phyloP scores from a whole-genome alignment of 2,113 vertebrate species.

The Saccopteryx bilineata region DNA sequence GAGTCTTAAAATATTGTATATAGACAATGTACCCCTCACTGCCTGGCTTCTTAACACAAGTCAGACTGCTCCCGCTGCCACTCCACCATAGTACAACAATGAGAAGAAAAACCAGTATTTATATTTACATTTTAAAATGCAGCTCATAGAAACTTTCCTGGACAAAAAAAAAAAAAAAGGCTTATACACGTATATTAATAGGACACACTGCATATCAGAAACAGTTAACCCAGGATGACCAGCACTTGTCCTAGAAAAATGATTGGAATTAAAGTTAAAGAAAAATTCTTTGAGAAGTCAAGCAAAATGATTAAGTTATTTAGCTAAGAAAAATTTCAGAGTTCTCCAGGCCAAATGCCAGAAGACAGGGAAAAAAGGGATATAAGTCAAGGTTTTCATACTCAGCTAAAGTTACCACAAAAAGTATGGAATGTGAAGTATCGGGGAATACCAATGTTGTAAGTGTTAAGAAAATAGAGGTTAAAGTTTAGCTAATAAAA shows the following conservation, averaged over 20 bases:
- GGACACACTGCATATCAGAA: neutral
- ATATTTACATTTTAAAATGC: neutral
- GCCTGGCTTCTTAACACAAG: neutral
- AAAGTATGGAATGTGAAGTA: neutral
- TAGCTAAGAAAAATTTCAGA: neutral
- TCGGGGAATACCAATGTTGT: neutral
- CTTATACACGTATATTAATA: neutral
- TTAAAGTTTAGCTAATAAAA: neutral
- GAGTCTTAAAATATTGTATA: neutral
- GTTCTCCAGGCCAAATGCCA: neutral
- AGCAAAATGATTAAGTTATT: neutral
- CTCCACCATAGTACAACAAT: neutral
- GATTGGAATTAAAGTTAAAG: neutral
- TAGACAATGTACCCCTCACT: neutral
- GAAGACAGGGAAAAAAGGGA: too few relatives aligned
- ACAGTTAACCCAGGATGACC: neutral
- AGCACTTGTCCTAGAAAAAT: neutral
- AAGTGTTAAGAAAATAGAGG: neutral
- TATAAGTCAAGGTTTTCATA: neutral
- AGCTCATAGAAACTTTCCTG: neutral
- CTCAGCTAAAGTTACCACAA: neutral
- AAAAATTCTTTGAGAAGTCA: neutral
- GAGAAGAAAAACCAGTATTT: neutral
- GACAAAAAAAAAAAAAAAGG: constrained; percentile 20
- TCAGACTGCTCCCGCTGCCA: neutral